Conservation (phyloP, 1,140 invertebrate genomes). For the Theocolax elegans region DNA sequence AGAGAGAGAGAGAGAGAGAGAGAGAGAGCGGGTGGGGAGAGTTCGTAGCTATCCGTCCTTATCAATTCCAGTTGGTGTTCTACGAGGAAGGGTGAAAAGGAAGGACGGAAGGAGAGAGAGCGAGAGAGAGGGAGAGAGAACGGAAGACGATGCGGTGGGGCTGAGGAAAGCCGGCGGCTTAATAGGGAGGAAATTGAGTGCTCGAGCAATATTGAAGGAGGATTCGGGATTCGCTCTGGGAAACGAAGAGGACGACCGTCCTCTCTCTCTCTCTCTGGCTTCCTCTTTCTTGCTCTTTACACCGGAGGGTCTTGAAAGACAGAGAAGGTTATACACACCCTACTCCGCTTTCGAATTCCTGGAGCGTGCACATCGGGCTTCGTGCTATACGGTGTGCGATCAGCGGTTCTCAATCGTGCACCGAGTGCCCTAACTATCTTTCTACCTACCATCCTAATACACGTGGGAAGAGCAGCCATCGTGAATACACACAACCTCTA, state of each 20-base stretch:
- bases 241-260: constrained; percentile 43
- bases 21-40: background rate
- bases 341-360: constrained; percentile 62
- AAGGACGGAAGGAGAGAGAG: constrained; percentile 34
- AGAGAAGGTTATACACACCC: constrained; percentile 58
- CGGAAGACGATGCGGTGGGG: constrained; percentile 43
- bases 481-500: constrained; percentile 24
- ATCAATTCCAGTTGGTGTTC: constrained; percentile 41
- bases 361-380: constrained; percentile 57
- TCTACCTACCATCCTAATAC: constrained; percentile 39
- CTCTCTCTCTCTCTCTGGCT: background rate
- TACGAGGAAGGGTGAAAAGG: constrained; percentile 36
- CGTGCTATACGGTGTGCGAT: constrained; percentile 48
- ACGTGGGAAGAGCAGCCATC: constrained; percentile 48
- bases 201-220: constrained; percentile 68
- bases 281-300: background rate
- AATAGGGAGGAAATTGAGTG: constrained; percentile 69
- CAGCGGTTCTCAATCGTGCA: constrained; percentile 54
- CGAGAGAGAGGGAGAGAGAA: constrained; percentile 43
- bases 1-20: constrained; percentile 1
- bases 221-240: constrained; percentile 59
- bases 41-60: constrained; percentile 39
- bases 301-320: constrained; percentile 29
- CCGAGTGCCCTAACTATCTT: constrained; percentile 33
- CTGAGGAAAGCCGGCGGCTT: constrained; percentile 62